Evolutionary conservation across 1,140 invertebrate species (phyloP).

Genomic region (Anastrepha ludens): DNA sequence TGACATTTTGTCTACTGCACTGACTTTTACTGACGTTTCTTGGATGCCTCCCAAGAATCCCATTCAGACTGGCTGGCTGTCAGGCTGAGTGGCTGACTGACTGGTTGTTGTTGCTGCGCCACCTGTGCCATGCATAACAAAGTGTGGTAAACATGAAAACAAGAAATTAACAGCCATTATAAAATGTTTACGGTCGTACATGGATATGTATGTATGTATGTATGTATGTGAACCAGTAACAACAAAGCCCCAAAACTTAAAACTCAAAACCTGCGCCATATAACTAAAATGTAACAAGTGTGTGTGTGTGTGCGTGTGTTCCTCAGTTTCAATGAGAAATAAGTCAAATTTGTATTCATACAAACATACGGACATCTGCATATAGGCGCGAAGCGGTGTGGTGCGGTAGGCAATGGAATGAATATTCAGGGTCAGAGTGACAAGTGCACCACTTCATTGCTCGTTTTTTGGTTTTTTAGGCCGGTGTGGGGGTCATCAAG

Average conservation of each 20-base stretch:
- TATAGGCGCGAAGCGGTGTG: too few relatives aligned
- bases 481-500: too few relatives aligned
- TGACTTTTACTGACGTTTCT: constrained; percentile 20
- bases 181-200: background rate
- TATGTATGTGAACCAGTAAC: too few relatives aligned
- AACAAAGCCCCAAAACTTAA: background rate
- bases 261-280: background rate
- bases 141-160: constrained; percentile 47
- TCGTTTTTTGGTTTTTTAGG: background rate
- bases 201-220: too few relatives aligned
- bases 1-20: constrained; percentile 21
- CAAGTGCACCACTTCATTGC: background rate
- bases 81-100: background rate
- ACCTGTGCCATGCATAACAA: constrained; percentile 47
- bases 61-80: background rate
- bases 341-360: too few relatives aligned
- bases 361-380: too few relatives aligned
- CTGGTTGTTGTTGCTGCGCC: background rate
- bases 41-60: background rate
- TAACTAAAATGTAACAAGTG: background rate
- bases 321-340: too few relatives aligned
- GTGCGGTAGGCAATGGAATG: too few relatives aligned
- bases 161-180: constrained; percentile 37
- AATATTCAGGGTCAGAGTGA: background rate
- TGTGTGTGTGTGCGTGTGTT: background rate